These are phyloP conservation scores for Dasysyrphus albostriatus DNA, from an alignment of 2,888 invertebrate genomes.

Conservation along the genomic window DNA sequence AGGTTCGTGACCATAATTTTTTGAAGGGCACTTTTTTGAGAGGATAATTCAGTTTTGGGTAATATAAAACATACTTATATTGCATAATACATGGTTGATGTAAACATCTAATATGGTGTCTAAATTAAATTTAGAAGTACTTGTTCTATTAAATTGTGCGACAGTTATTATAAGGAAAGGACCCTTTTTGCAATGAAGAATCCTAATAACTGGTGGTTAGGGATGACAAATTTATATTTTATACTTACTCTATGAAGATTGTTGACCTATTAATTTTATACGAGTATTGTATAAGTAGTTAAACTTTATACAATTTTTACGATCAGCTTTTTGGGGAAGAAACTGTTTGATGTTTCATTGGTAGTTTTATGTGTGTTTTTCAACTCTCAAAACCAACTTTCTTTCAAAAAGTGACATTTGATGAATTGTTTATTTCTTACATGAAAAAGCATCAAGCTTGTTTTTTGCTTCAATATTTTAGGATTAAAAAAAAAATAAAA, in stretches of 20 bases:
- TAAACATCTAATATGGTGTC: constrained; percentile 39
- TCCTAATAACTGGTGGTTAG: constrained; percentile 1
- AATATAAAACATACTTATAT: not conserved
- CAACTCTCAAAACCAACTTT: not conserved
- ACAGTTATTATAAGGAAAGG: constrained; percentile 12
- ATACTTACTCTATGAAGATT: not conserved
- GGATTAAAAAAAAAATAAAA: no score
- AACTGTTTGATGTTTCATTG: not conserved
- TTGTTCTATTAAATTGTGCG: constrained; percentile 30
- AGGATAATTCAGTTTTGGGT: constrained; percentile 28
- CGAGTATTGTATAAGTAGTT: not conserved
- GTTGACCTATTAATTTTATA: constrained; percentile 31
- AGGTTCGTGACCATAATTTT: constrained; percentile 59
- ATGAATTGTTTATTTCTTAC: not conserved
- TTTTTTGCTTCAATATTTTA: no score
- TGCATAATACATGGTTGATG: not conserved
- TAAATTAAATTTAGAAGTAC: constrained; percentile 40
- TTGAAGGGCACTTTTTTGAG: constrained; percentile 28
- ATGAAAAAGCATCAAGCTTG: not conserved
- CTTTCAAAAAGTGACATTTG: not conserved
- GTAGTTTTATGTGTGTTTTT: not conserved
- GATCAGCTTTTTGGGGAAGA: not conserved
- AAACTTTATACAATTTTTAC: not conserved
- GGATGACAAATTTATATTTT: not conserved
- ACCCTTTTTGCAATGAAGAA: not conserved